Percentiles rank a stretch among this genome's conserved stretches.
Conservation (phyloP, 2,113 vertebrate species). For the Podilymbus podiceps region DNA sequence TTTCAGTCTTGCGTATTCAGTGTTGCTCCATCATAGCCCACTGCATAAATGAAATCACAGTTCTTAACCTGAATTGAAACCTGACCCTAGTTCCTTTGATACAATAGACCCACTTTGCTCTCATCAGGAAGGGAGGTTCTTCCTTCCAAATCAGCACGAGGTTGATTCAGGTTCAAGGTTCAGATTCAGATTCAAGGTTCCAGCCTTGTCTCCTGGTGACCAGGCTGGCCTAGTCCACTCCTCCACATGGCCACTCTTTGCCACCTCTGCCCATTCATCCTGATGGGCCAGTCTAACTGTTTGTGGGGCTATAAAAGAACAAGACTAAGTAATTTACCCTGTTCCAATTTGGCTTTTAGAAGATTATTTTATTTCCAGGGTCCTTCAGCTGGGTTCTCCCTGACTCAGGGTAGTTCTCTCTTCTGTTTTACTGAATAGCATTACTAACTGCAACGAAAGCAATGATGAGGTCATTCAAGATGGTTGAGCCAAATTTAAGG, state of each 20-base stretch:
- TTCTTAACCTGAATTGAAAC: neutral
- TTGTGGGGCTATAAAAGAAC: neutral
- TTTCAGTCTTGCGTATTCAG: neutral
- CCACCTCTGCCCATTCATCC: neutral
- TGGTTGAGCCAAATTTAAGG: neutral
- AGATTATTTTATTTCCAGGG: neutral
- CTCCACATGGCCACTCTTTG: neutral
- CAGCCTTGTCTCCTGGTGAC: neutral
- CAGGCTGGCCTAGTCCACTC: fast-evolving
- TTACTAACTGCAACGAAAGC: neutral
- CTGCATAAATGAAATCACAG: neutral
- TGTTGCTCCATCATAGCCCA: neutral
- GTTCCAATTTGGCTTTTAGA: neutral
- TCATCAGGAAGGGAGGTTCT: neutral
- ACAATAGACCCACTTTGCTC: fast-evolving
- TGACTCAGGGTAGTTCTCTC: neutral
- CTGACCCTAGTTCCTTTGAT: neutral
- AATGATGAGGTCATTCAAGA: neutral
- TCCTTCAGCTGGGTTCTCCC: neutral
- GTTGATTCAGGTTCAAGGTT: too few species aligned
- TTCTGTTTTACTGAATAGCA: neutral
- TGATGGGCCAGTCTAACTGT: neutral
- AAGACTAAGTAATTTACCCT: neutral
- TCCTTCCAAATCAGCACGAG: neutral
- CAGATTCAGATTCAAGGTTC: too few species aligned